Evolutionary conservation across 2,888 invertebrate genomes (phyloP), one percentile per base, ranked within the genome.

Genomic region (Rhagonycha lutea): DNA sequence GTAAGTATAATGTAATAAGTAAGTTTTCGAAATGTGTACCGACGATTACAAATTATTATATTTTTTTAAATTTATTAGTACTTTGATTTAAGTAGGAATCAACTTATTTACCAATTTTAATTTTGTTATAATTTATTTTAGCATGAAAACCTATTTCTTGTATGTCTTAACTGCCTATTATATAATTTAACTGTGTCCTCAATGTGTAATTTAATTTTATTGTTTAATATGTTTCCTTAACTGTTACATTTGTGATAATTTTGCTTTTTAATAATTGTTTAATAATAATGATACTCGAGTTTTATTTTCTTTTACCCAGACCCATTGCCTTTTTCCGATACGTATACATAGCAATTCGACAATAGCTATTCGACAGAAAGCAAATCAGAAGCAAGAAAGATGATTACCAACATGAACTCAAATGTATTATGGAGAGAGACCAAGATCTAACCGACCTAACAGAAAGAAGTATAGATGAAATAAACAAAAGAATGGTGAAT

Each of bases 161-260:
- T 80, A 76, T 79, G 83, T 80, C 82, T 77, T 81, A 81, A 83
- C 83, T 83, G 83, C 84, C 84, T 82, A 79, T 47, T 47, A 47
- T 47, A 26, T 26, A n/a, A 7, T 79, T 82, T 83, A 82, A 84
- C 82, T 86, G 83, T 84, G 72, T 82, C 81, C 82, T 80, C 79
- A 81, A 80, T 79, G 80, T 81, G 71, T 82, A 79, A 74, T 82
- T 80, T 83, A 79, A 81, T 82, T 80, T 84, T 82, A 83, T 83
- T 79, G 75, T 81, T 84, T 65, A 85, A 79, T 79, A 82, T 80
- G 86, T 86, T 86, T 87, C 85, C 85, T 77, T 86, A 86, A 87
- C 87, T 88, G 88, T 88, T 88, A 87, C 86, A 84, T 86, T 87
- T 88, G 88, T 88, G 88, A 88, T 88, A 88, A 88, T 87, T 86